Conservation (phyloP, 1,140 invertebrate genomes). For the Trichonephila inaurata region DNA sequence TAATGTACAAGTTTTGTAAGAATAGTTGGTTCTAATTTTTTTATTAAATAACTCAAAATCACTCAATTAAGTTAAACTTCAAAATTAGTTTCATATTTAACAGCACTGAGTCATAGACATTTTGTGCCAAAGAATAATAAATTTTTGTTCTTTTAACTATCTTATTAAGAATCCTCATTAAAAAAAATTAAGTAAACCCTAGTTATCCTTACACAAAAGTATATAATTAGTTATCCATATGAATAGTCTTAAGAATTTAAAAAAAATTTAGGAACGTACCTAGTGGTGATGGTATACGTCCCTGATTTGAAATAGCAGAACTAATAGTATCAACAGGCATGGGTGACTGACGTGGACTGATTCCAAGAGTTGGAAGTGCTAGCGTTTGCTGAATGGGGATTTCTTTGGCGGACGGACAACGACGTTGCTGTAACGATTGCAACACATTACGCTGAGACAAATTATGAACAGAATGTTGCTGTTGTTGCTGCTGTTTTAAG, state of each 20-base stretch:
- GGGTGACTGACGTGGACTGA: slow-evolving; percentile 76
- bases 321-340: slow-evolving; percentile 52
- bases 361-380: slow-evolving; percentile 56
- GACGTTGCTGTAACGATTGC: slow-evolving; percentile 42
- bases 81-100: too few relatives aligned
- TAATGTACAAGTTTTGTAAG: too few relatives aligned
- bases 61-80: too few relatives aligned
- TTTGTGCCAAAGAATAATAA: too few relatives aligned
- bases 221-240: too few relatives aligned
- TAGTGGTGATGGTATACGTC: slow-evolving; percentile 80
- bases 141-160: too few relatives aligned
- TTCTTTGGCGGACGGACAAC: slow-evolving; percentile 71
- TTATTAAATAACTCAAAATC: too few relatives aligned
- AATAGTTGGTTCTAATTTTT: too few relatives aligned
- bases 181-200: too few relatives aligned
- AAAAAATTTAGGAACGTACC: slow-evolving; percentile 78
- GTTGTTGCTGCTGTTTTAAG: slow-evolving; percentile 86
- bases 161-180: too few relatives aligned
- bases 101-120: too few relatives aligned
- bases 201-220: too few relatives aligned
- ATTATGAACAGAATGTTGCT: slow-evolving; percentile 80
- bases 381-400: slow-evolving; percentile 68
- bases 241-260: neutral
- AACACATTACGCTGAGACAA: slow-evolving; percentile 55
- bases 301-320: slow-evolving; percentile 75